A percentile compares a stretch with the other conserved stretches of the same genome.
Evolutionary conservation across 2,113 vertebrate genomes (phyloP).

Genomic region (Nicator chloris): DNA sequence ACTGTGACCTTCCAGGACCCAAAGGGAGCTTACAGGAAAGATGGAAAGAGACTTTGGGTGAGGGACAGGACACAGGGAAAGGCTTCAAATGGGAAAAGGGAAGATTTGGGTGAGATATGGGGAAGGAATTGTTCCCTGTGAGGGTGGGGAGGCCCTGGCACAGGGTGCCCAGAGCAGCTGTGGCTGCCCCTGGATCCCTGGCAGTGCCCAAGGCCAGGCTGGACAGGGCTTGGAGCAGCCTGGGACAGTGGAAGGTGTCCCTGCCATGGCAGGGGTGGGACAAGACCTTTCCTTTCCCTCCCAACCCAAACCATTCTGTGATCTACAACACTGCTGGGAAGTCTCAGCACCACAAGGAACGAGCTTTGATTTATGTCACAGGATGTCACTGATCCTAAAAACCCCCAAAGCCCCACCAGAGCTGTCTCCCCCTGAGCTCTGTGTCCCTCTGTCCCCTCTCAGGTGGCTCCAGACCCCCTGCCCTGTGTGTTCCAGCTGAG

Average conservation of each 20-base stretch:
- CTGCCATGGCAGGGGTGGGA: background rate
- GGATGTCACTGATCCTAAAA: background rate
- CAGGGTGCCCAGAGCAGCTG: background rate
- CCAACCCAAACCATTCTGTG: background rate
- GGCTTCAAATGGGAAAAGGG: background rate
- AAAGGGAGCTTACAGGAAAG: background rate
- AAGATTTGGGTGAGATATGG: background rate
- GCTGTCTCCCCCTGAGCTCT: background rate
- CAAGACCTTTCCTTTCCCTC: background rate
- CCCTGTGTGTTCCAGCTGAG: background rate
- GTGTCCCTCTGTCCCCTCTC: background rate
- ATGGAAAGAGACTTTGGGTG: background rate
- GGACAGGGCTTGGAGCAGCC: accelerated
- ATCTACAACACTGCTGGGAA: background rate
- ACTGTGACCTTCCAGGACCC: background rate
- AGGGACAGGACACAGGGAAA: background rate
- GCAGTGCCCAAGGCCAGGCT: accelerated
- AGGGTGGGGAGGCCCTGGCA: background rate
- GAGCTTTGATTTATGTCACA: background rate
- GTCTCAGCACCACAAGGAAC: background rate
- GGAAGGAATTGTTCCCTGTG: accelerated
- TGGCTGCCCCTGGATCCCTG: background rate
- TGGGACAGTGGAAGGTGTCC: background rate
- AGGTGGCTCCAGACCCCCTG: background rate
- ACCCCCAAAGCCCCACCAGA: background rate